Evolutionary conservation across 2,113 vertebrate genomes (phyloP), one percentile per base, ranked within the genome.

Genomic region (Myotis brandtii): DNA sequence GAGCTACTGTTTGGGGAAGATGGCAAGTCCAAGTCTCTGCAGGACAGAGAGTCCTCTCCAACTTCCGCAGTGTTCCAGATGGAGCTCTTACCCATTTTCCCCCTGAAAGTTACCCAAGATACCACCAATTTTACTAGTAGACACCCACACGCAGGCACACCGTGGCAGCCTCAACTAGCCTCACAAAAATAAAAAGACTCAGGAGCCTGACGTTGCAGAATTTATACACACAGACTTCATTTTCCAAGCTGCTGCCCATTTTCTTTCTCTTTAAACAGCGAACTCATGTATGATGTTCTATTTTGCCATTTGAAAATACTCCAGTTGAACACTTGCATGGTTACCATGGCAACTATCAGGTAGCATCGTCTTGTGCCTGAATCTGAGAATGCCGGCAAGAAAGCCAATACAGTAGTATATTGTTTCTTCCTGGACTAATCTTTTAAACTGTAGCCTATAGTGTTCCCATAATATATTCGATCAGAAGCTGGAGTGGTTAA

Each of bases 271-370:
- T 96, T 95, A 92, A 95, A 82, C 76, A 50, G 86, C 0, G 9
- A 86, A 86, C 73, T 95, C 88, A 3, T 75, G 86, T 69, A 52
- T 32, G 82, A 79, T 93, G 56, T 79, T 95, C 95, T 89, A 73
- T 91, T 95, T 96, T 72, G 86, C 79, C 69, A 16, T 80, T 89
- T 94, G 96, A 95, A 97, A 97, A 92, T 52, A 77, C 89, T 93
- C 94, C 93, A 88, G 54, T 79, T 6, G 88, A 96, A 97, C 83
- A 96, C 94, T 96, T 86, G 95, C 82, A 82, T 91, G 88, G 97
- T 98, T 96, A 40, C 97, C 89, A 97, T 96, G 94, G 91, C 64
- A 98, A 97, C 97, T 97, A 97, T 97, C 97, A 97, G 96, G 96
- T 95, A 97, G 90, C 95, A 93, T 93, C 85, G 0, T 96, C 96